phyloP scores from a whole-genome alignment of 92 coral and sea anemone genomes.

The Umimayanthus kanabou region DNA sequence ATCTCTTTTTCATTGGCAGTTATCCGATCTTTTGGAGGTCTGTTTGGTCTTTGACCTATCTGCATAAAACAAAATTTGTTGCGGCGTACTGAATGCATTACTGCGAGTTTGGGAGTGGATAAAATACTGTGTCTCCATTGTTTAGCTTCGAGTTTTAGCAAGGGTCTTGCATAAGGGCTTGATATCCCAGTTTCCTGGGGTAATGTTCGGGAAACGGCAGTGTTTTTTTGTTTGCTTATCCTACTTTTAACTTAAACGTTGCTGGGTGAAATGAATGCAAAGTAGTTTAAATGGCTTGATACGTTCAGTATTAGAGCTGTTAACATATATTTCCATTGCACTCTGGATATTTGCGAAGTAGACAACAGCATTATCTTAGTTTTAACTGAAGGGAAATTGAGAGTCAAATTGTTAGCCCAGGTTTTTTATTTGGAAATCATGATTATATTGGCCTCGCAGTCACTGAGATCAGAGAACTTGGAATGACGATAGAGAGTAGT shows the following conservation, averaged over 20 bases:
- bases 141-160: background rate
- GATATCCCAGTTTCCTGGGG: too few relatives aligned
- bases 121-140: background rate
- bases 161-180: background rate
- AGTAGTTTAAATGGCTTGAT: constrained; percentile 9
- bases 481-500: background rate
- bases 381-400: too few relatives aligned
- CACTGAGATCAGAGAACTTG: background rate
- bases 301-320: constrained; percentile 4
- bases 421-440: too few relatives aligned
- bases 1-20: background rate
- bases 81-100: background rate
- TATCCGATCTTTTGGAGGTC: background rate
- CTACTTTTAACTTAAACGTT: background rate
- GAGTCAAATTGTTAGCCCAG: too few relatives aligned
- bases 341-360: background rate
- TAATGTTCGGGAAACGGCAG: too few relatives aligned
- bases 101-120: background rate
- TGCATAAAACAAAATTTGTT: background rate
- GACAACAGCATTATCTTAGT: background rate
- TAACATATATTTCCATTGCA: background rate
- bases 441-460: background rate
- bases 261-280: constrained; percentile 16
- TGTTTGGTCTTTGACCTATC: background rate
- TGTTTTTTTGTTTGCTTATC: constrained; percentile 5